Evolutionary conservation across 2,113 vertebrate species (phyloP), one percentile per base, ranked within the genome.

Genomic region (Phyllostomus discolor): DNA sequence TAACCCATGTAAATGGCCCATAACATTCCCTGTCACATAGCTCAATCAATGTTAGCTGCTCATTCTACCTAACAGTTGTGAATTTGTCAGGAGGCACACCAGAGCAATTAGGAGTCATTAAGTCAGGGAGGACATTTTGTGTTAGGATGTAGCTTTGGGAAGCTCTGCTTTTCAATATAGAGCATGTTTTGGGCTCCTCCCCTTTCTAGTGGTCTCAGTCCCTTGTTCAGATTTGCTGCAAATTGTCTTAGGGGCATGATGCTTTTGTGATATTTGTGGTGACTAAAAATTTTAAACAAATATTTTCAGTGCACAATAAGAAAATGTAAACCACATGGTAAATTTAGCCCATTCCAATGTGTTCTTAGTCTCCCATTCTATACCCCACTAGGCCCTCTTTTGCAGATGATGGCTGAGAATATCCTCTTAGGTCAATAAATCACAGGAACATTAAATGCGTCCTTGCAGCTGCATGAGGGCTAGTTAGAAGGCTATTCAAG

Each of bases 401-500:
- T 97, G 98, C 98, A 98, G 95, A 98, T 97, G 96, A 98, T 97
- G 93, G 48, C 90, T 96, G 96, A 97, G 95, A 97, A 92, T 92
- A 87, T 96, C 89, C 95, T 95, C 95, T 95, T 94, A 88, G 80
- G 91, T 98, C 97, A 98, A 98, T 98, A 98, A 98, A 98, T 98
- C 98, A 97, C 95, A 94, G 97, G 97, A 98, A 97, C 94, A 96
- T 95, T 96, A 98, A 93, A 97, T 97, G 91, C 72, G 76, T 97
- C 95, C 96, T 97, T 98, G 98, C 98, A 99, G 98, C 98, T 98
- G 98, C 98, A 98, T 69, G 11, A 69, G 54, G 96, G 96, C 98
- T 98, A 98, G 97, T 98, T 98, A 98, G 97, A 97, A 88, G 97
- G 93, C 97, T 98, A 98, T 98, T 99, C 98, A 98, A 98, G 96